Base-by-base conservation (phyloP, 2,113 vertebrate genomes). In the Orientallactaga bullata region DNA sequence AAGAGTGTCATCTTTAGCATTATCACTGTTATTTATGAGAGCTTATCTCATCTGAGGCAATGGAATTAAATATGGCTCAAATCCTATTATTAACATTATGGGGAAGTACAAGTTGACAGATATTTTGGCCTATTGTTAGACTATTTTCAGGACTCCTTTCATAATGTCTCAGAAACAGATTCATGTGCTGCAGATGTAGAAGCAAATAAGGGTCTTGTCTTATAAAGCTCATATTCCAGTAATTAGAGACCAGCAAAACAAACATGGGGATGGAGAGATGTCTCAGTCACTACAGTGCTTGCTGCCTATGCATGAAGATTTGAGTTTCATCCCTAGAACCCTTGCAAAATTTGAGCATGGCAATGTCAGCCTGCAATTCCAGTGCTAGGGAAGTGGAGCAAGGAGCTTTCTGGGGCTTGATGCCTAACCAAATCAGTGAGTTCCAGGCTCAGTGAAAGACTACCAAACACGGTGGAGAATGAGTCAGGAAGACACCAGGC, bases 1-100 rank as follows among this genome's bases (percentile, higher is more conserved):
- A 24, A 91, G 15, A 73, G 39, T 69, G 78, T 60, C 11, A 47
- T 76, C 71, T 91, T 94, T 78, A 88, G 93, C 84, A 73, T 89
- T 84, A 89, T 15, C 32, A 76, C 5, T 85, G 71, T 82, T 85
- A 85, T 66, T 95, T 35, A 79, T 74, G 47, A 90, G 15, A 24
- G 47, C 1, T 84, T 86, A 72, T 83, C 91, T 10, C 12, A 79
- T 37, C 5, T 5, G 23, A 80, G 58, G 63, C 3, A 95, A 20
- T 7, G 87, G 77, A 83, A 84, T 77, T 84, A 86, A 90, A 83
- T 3, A 16, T 23, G 3, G 7, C 42, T 5, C 37, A 55, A 68
- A 85, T 74, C 8, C 30, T 74, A 51, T 58, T 88, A 35, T 68
- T 88, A 30, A 24, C 28, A 18, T 65, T 60, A 76, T 12, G 30